Evolutionary conservation across 2,113 vertebrate genomes (phyloP).

Genomic region (Oplegnathus fasciatus): DNA sequence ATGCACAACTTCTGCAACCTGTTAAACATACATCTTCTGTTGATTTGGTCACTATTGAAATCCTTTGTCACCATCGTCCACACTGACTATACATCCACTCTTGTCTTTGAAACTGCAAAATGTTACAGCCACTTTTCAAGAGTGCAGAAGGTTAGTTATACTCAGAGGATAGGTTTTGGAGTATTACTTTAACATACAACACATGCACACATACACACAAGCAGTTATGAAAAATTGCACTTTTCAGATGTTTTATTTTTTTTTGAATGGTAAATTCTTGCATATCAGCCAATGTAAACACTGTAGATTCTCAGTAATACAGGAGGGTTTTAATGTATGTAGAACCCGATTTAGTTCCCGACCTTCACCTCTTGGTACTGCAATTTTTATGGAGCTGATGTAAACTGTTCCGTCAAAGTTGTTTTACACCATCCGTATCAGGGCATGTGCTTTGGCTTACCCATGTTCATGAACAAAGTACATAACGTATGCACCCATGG

Average conservation of each 20-base stretch:
- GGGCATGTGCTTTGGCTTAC: constrained; percentile 61
- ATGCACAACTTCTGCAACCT: too few species aligned
- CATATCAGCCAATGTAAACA: constrained; percentile 63
- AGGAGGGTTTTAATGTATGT: constrained; percentile 44
- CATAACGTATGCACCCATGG: not conserved
- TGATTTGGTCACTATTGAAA: not conserved
- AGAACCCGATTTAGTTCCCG: constrained; percentile 36
- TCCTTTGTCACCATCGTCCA: not conserved
- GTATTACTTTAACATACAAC: not conserved
- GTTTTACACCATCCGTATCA: constrained; percentile 39
- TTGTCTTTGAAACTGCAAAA: not conserved
- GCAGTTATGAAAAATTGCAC: constrained; percentile 32
- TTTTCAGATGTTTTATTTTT: constrained; percentile 61
- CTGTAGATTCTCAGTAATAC: constrained; percentile 38
- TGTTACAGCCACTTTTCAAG: constrained; percentile 11
- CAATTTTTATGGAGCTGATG: constrained; percentile 14
- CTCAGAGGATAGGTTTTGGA: constrained; percentile 17
- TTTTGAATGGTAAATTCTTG: constrained; percentile 40
- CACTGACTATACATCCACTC: too few species aligned
- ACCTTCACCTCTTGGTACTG: constrained; percentile 30
- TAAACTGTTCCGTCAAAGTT: constrained; percentile 29
- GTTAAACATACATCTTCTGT: too few species aligned
- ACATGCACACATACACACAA: constrained; percentile 24
- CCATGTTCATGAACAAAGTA: constrained; percentile 26
- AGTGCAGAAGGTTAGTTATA: constrained; percentile 2